Percentiles rank a stretch among this genome's conserved stretches.
phyloP scores from a whole-genome alignment of 2,797 vertebrate species.

The Amphiprion clarkii region DNA sequence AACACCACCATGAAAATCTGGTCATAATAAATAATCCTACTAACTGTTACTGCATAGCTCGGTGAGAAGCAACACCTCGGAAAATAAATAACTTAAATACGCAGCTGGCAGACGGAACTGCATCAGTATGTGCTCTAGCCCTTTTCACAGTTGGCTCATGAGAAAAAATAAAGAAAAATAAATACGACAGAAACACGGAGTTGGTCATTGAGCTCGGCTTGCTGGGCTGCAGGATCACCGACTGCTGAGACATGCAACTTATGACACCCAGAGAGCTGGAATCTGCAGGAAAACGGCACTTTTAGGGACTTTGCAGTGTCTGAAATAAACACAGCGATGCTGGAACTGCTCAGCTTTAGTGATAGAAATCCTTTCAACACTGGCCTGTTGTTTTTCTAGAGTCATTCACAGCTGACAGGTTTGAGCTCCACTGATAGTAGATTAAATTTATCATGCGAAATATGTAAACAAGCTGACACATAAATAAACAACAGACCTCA shows the following conservation, averaged over 20 bases:
- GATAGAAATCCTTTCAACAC: constrained; percentile 7
- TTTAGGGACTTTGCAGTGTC: constrained; percentile 13
- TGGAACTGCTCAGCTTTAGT: background rate
- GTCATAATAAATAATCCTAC: constrained; percentile 67
- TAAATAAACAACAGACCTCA: constrained; percentile 2
- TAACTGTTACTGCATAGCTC: constrained; percentile 73
- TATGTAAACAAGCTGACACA: background rate
- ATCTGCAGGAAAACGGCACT: background rate
- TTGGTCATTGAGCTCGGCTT: constrained; percentile 29
- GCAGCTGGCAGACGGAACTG: constrained; percentile 62
- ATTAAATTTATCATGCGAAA: background rate
- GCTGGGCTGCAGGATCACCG: constrained; percentile 27
- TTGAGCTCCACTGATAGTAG: background rate
- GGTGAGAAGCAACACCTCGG: constrained; percentile 64
- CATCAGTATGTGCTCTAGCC: constrained; percentile 80
- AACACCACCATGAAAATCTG: constrained; percentile 40
- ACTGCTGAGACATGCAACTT: constrained; percentile 5
- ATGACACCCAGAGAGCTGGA: background rate
- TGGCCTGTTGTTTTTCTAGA: constrained; percentile 5
- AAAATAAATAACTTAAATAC: constrained; percentile 72
- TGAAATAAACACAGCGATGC: constrained; percentile 25
- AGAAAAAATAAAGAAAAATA: constrained; percentile 32
- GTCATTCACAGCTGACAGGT: constrained; percentile 9
- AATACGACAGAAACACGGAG: constrained; percentile 17
- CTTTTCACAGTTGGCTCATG: constrained; percentile 81